Evolutionary conservation across 1,140 invertebrate species (phyloP).

Genomic region (Formica selysi): DNA sequence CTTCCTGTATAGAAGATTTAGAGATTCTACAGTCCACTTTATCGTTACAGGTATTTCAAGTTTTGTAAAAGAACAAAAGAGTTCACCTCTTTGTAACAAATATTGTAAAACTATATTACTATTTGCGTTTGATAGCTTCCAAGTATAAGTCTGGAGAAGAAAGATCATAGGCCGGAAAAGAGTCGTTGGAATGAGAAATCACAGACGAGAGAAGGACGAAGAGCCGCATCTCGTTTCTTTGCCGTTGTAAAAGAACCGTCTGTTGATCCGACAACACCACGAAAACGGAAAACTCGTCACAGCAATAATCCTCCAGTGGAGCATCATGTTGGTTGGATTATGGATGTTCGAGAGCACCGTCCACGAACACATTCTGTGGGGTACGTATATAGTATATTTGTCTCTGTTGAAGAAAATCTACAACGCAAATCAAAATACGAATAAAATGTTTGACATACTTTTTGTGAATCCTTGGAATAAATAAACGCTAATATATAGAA

Average conservation of each 20-base stretch:
- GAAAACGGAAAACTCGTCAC: constrained; percentile 97
- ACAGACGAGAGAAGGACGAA: constrained; percentile 79
- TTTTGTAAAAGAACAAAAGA: background rate
- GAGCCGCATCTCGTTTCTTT: constrained; percentile 93
- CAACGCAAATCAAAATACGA: background rate
- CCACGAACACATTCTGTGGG: constrained; percentile 91
- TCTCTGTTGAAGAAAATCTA: background rate
- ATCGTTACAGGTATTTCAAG: constrained; percentile 74
- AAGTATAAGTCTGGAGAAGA: constrained; percentile 76
- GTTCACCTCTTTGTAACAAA: background rate
- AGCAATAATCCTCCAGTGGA: constrained; percentile 97
- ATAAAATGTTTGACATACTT: background rate
- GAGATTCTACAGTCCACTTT: constrained; percentile 77
- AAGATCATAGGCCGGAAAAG: constrained; percentile 77
- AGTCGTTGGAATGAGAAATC: constrained; percentile 76
- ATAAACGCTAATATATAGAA: background rate
- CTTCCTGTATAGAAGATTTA: constrained; percentile 85
- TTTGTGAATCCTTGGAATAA: background rate
- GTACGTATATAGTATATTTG: constrained; percentile 79
- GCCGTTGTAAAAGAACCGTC: constrained; percentile 95
- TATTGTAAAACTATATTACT: background rate
- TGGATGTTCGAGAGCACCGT: constrained; percentile 95
- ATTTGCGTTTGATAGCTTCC: constrained; percentile 67
- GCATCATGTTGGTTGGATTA: constrained; percentile 98
- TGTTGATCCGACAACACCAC: constrained; percentile 89